phyloP scores from a whole-genome alignment of 2,888 invertebrate species.

The Noctua janthe region DNA sequence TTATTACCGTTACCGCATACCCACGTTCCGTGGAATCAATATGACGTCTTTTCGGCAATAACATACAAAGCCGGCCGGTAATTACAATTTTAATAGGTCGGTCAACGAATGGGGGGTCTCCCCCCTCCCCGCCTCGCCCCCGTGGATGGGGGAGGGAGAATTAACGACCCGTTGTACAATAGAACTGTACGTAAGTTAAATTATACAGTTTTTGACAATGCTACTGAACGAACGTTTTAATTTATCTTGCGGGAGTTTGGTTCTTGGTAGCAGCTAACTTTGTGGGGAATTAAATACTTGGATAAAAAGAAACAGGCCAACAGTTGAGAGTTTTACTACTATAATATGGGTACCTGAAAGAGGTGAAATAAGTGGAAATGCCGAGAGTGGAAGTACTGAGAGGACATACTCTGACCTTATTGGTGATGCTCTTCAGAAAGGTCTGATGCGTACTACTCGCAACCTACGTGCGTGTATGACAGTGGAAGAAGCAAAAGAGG shows the following conservation, averaged over 20 bases:
- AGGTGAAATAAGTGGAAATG: not conserved
- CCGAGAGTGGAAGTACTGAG: not conserved
- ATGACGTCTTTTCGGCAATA: constrained; percentile 83
- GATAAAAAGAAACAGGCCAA: not conserved
- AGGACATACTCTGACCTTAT: not conserved
- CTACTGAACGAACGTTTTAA: constrained; percentile 72
- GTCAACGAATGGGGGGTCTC: constrained; percentile 77
- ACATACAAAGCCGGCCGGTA: constrained; percentile 83
- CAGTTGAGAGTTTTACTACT: not conserved
- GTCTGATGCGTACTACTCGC: not conserved
- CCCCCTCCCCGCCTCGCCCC: constrained; percentile 46
- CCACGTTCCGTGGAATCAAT: constrained; percentile 75
- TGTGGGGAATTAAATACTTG: not conserved
- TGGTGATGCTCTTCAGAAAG: not conserved
- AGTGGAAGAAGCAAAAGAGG: not conserved
- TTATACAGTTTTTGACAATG: constrained; percentile 81
- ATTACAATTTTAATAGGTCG: constrained; percentile 89
- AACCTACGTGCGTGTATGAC: not conserved
- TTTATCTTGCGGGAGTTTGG: constrained; percentile 39
- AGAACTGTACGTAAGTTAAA: constrained; percentile 80
- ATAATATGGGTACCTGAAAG: not conserved
- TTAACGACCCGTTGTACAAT: constrained; percentile 78
- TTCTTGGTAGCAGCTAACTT: constrained; percentile 9
- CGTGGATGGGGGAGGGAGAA: constrained; percentile 56
- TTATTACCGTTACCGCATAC: constrained; percentile 29